Base-by-base conservation (phyloP, 2,888 invertebrate species). In the Dromius quadrimaculatus region DNA sequence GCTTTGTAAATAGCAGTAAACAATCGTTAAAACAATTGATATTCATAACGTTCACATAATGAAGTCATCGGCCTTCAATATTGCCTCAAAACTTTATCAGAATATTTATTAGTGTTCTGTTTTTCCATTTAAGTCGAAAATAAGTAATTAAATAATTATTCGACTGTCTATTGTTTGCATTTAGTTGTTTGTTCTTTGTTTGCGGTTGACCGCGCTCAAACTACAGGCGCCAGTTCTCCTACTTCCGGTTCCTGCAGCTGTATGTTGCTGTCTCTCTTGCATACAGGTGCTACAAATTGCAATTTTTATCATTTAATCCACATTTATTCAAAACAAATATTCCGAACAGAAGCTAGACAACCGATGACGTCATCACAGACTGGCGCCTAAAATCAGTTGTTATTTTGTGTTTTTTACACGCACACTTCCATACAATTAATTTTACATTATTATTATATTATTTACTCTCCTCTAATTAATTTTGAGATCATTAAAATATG, bases 301-400 rank as follows among this genome's bases (percentile, higher is more conserved):
- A n/a, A n/a, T n/a, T n/a, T n/a, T n/a, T n/a, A n/a, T n/a, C n/a
- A n/a, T n/a, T n/a, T n/a, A n/a, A n/a, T n/a, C n/a, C n/a, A n/a
- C n/a, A n/a, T n/a, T n/a, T n/a, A n/a, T n/a, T n/a, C n/a, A n/a
- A n/a, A n/a, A n/a, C n/a, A n/a, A n/a, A n/a, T n/a, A n/a, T n/a
- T n/a, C n/a, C n/a, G n/a, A n/a, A n/a, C n/a, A n/a, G n/a, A n/a
- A n/a, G n/a, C n/a, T n/a, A n/a, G n/a, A n/a, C n/a, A 13, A 4
- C n/a, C 9, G 41, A 43, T 43, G 41, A 43, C 41, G 41, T 43
- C 41, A 43, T 15, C 13, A 43, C 41, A 17, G n/a, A n/a, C n/a
- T n/a, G n/a, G n/a, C n/a, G n/a, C n/a, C n/a, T n/a, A n/a, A n/a
- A n/a, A n/a, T n/a, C n/a, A n/a, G n/a, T n/a, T n/a, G n/a, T n/a